These are phyloP conservation scores for Pogonomyrmex californicus DNA, from an alignment of 1,140 invertebrate species.

Conservation along the genomic window DNA sequence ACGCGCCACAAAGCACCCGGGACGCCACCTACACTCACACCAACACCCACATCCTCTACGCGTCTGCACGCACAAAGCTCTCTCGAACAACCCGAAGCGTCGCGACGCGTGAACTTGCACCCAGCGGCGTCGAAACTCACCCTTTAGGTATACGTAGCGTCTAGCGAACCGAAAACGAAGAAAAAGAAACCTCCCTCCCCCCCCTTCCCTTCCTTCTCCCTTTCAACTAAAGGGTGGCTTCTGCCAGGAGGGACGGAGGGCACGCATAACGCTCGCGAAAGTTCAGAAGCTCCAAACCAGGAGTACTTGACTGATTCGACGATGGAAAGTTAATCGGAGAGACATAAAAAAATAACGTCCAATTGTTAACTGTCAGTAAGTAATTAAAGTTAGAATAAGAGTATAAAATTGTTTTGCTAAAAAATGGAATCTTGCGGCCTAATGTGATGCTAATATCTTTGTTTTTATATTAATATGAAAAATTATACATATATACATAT, in stretches of 20 bases:
- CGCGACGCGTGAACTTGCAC: conserved; percentile 82
- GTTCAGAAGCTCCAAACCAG: not conserved
- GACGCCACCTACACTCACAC: conserved; percentile 79
- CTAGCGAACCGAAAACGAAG: conserved; percentile 68
- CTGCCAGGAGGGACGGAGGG: not conserved
- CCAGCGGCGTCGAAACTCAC: conserved; percentile 69
- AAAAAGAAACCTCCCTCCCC: conserved; percentile 43
- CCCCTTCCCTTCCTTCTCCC: too few species aligned
- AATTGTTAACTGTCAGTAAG: not conserved
- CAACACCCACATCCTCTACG: conserved; percentile 25
- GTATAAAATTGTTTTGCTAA: not conserved
- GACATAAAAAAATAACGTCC: not conserved
- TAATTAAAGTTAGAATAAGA: not conserved
- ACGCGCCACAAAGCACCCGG: conserved; percentile 86
- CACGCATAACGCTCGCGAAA: not conserved
- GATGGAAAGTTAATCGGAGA: conserved; percentile 5
- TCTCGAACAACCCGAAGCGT: conserved; percentile 73
- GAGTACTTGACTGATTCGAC: not conserved
- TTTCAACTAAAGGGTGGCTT: not conserved
- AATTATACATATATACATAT: not conserved
- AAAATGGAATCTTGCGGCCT: not conserved
- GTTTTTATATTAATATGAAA: not conserved
- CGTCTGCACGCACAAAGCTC: conserved; percentile 48
- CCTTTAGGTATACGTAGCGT: conserved; percentile 65
- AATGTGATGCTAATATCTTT: not conserved